Evolutionary conservation across 2,113 vertebrate species (phyloP).

Genomic region (Limnothrissa miodon): DNA sequence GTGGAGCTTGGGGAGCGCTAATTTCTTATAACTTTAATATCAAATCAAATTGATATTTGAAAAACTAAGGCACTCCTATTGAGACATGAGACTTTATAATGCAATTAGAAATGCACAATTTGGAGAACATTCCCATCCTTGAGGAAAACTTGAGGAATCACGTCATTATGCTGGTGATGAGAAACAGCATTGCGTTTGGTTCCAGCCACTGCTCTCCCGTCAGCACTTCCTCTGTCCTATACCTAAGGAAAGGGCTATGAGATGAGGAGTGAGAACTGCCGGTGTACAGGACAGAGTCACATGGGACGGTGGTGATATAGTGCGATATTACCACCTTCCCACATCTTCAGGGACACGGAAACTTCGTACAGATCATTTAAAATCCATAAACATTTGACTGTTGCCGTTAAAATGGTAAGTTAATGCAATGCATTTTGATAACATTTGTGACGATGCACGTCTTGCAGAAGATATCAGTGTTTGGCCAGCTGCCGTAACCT

Average conservation of each 20-base stretch:
- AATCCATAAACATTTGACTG: neutral
- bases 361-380: neutral
- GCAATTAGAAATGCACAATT: neutral
- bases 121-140: neutral
- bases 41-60: no score
- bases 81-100: no score
- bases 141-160: neutral
- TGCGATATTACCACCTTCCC: neutral
- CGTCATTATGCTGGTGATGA: constrained; percentile 7
- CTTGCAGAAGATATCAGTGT: constrained; percentile 3
- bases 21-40: no score
- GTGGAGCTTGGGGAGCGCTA: no score
- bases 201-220: neutral
- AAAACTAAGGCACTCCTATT: no score
- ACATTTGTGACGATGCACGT: neutral
- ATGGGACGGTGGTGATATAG: neutral
- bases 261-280: neutral
- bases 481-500: neutral
- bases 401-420: constrained; percentile 19
- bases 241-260: neutral
- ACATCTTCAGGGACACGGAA: neutral
- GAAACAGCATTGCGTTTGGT: constrained; percentile 8
- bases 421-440: constrained; percentile 8
- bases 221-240: neutral
- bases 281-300: neutral